These are phyloP conservation scores for Tetropium fuscum DNA, from an alignment of 2,888 invertebrate species.

Conservation along the genomic window DNA sequence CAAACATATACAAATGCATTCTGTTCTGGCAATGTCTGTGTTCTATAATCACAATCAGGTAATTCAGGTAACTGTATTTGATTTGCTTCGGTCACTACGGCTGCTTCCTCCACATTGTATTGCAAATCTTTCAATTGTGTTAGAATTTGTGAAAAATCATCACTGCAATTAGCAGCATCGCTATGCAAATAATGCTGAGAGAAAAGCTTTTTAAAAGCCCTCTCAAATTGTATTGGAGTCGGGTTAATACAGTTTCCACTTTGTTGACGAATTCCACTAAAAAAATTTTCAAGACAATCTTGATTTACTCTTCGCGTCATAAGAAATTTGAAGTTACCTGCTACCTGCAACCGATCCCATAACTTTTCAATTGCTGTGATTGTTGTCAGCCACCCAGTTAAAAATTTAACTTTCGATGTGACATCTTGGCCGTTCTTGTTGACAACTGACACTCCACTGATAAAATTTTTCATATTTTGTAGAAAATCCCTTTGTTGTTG, in stretches of 20 bases:
- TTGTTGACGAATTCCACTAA: conserved; percentile 41
- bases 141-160: conserved; percentile 19
- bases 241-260: conserved; percentile 43
- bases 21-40: background rate
- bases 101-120: no score
- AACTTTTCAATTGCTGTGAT: conserved; percentile 38
- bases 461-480: conserved; percentile 31
- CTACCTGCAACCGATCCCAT: conserved; percentile 35
- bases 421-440: conserved; percentile 33
- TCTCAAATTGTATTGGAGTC: conserved; percentile 42
- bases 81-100: no score
- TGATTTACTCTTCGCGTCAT: conserved; percentile 43
- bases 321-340: conserved; percentile 37
- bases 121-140: background rate
- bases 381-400: conserved; percentile 38
- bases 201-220: conserved; percentile 41
- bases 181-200: conserved; percentile 32
- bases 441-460: conserved; percentile 33
- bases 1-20: conserved; percentile 15
- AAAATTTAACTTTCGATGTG: conserved; percentile 35
- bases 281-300: conserved; percentile 47
- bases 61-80: no score
- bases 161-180: conserved; percentile 23
- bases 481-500: conserved; percentile 39
- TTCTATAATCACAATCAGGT: conserved; percentile 2